phyloP scores from a whole-genome alignment of 2,888 invertebrate genomes.

The Caenorhabditis sp. region DNA sequence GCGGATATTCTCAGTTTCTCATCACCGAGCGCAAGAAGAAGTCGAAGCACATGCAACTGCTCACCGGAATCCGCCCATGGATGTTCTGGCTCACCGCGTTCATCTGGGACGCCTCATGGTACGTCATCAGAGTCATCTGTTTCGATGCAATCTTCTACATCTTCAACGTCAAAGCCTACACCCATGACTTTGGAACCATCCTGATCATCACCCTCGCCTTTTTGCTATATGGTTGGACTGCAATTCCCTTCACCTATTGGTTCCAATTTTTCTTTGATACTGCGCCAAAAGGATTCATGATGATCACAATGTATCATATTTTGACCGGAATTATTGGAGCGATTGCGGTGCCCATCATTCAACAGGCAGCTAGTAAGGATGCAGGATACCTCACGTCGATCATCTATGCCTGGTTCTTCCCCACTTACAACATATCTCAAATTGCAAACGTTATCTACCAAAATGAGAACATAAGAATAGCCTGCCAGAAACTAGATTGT shows the following conservation, averaged over 20 bases:
- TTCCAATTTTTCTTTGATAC: constrained; percentile 78
- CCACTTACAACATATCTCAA: constrained; percentile 68
- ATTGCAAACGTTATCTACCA: constrained; percentile 69
- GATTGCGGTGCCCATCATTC: constrained; percentile 80
- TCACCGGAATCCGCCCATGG: constrained; percentile 31
- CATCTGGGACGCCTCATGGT: constrained; percentile 55
- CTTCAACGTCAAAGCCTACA: constrained; percentile 67
- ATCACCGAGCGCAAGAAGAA: constrained; percentile 28
- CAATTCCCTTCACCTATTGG: constrained; percentile 78
- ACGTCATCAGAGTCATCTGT: constrained; percentile 40
- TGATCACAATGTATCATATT: constrained; percentile 79
- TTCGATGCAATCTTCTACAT: constrained; percentile 33
- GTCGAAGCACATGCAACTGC: constrained; percentile 26
- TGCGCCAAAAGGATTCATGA: constrained; percentile 80
- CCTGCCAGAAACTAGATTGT: constrained; percentile 75
- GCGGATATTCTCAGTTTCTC: constrained; percentile 70
- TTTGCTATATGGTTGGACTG: constrained; percentile 77
- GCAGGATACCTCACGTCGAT: constrained; percentile 64
- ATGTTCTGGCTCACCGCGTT: constrained; percentile 28
- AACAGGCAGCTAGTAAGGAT: constrained; percentile 68
- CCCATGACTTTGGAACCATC: constrained; percentile 62
- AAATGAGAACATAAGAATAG: constrained; percentile 76
- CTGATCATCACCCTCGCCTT: constrained; percentile 65
- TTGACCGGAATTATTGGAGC: constrained; percentile 79
- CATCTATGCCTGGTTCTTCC: constrained; percentile 70